Percentiles rank a stretch among this genome's conserved stretches.
Evolutionary conservation across 2,113 vertebrate genomes (phyloP).

Genomic region (Clarias gariepinus): DNA sequence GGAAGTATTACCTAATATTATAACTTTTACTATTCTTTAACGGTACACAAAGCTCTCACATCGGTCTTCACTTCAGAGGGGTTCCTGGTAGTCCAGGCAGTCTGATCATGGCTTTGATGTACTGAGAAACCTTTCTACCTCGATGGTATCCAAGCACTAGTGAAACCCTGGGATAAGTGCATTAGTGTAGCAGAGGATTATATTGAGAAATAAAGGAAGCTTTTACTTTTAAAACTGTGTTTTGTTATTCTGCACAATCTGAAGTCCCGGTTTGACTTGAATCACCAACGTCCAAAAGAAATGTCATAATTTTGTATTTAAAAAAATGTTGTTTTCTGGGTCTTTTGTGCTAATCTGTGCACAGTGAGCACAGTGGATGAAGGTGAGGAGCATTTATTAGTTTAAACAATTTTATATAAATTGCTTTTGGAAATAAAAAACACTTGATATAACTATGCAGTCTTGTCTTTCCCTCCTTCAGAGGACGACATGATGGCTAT

Average conservation of each 20-base stretch:
- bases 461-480: conserved; percentile 53
- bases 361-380: conserved; percentile 91
- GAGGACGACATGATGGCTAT: conserved; percentile 88
- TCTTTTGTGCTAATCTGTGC: conserved; percentile 61
- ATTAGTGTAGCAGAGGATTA: too few relatives aligned
- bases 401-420: neutral
- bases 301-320: neutral
- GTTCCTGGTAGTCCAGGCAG: too few relatives aligned
- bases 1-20: too few relatives aligned
- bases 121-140: too few relatives aligned
- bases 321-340: conserved; percentile 58
- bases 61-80: too few relatives aligned
- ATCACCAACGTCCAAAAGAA: neutral
- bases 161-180: too few relatives aligned
- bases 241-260: neutral
- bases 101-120: too few relatives aligned
- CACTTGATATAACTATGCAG: neutral
- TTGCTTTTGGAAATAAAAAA: too few relatives aligned
- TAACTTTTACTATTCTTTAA: too few relatives aligned
- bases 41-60: too few relatives aligned
- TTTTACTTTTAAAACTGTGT: neutral
- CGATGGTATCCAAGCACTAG: too few relatives aligned
- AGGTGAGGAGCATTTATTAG: conserved; percentile 75
- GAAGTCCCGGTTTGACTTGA: too few relatives aligned
- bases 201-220: neutral